Percentiles rank a stretch among this genome's conserved stretches.
Evolutionary conservation across 1,140 invertebrate species (phyloP).

Genomic region (Drosophila athabasca): DNA sequence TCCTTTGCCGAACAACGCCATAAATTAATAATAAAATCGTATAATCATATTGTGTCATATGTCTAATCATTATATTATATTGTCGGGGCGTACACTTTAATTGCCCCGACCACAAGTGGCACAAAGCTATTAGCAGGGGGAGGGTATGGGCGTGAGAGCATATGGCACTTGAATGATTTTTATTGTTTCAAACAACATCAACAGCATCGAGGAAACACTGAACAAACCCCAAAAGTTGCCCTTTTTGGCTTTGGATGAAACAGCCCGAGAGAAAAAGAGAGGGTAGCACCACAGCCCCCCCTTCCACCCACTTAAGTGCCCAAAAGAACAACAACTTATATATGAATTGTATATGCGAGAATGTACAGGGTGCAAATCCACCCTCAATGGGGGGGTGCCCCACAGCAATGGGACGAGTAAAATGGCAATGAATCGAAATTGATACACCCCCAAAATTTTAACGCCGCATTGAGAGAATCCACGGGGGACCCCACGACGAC

Average conservation of each 20-base stretch:
- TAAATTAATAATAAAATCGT: conserved; percentile 57
- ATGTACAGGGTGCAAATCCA: conserved; percentile 63
- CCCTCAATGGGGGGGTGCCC: conserved; percentile 59
- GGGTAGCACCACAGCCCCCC: conserved; percentile 29
- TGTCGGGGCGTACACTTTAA: conserved; percentile 38
- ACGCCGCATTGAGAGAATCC: conserved; percentile 59
- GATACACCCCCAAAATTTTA: conserved; percentile 78
- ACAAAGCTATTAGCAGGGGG: conserved; percentile 31
- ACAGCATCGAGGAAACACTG: conserved; percentile 34
- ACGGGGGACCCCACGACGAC: conserved; percentile 48
- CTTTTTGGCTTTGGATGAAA: conserved; percentile 38
- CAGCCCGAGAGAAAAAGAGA: neutral
- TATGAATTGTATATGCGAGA: conserved; percentile 5
- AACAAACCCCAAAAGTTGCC: conserved; percentile 62
- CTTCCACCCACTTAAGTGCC: conserved; percentile 64
- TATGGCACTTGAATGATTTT: conserved; percentile 58
- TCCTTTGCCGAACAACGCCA: neutral
- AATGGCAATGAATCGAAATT: conserved; percentile 80
- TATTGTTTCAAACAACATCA: conserved; percentile 39
- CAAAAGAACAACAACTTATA: conserved; percentile 69
- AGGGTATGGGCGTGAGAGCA: conserved; percentile 26
- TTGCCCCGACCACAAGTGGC: conserved; percentile 44
- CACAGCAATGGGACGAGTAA: conserved; percentile 19
- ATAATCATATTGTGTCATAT: conserved; percentile 55
- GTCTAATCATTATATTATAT: conserved; percentile 44